Conservation (phyloP, 2,113 vertebrate species). For the Neoarius graeffei region DNA sequence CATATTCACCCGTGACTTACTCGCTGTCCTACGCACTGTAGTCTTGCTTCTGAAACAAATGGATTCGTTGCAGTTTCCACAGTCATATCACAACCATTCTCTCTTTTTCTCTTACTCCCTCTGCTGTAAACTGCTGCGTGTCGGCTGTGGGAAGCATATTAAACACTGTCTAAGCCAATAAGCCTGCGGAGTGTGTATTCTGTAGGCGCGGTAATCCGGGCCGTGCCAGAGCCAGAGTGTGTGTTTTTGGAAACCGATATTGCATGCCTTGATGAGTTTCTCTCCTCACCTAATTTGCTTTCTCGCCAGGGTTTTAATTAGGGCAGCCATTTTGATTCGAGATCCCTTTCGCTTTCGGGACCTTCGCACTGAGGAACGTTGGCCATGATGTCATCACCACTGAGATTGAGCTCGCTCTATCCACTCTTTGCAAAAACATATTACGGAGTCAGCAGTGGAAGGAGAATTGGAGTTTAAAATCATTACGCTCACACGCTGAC, state of each 20-base stretch:
- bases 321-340: constrained; percentile 34
- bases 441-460: constrained; percentile 15
- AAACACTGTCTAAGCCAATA: constrained; percentile 67
- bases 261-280: constrained; percentile 52
- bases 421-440: not conserved
- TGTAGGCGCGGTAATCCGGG: constrained; percentile 57
- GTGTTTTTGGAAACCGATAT: constrained; percentile 59
- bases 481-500: constrained; percentile 10
- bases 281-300: constrained; percentile 48
- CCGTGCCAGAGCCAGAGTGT: constrained; percentile 46
- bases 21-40: constrained; percentile 24
- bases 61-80: constrained; percentile 28
- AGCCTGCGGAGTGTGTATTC: constrained; percentile 59
- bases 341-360: constrained; percentile 5
- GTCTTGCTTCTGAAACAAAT: constrained; percentile 46
- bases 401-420: not conserved
- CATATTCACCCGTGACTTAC: constrained; percentile 19
- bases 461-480: constrained; percentile 21
- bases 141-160: constrained; percentile 61
- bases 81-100: not conserved
- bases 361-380: not conserved
- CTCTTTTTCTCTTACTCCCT: constrained; percentile 31
- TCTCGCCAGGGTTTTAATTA: constrained; percentile 53
- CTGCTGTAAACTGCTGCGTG: constrained; percentile 53
- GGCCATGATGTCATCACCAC: constrained; percentile 13